Evolutionary conservation across 2,888 invertebrate genomes (phyloP).

Genomic region (Polydrusus cervinus): DNA sequence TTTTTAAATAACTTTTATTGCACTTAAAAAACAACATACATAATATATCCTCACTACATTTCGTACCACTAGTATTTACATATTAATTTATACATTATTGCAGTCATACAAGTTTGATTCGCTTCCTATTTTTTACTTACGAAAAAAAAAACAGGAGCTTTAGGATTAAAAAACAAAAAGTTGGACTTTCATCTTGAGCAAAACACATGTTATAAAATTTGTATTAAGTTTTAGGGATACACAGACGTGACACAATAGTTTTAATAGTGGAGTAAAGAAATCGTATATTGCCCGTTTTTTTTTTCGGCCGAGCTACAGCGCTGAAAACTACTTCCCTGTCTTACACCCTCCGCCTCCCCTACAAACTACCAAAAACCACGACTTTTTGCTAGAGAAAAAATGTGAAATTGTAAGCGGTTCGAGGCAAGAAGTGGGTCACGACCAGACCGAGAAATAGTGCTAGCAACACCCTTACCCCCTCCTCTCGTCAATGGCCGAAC

Average conservation of each 20-base stretch:
- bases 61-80: slow-evolving; percentile 8
- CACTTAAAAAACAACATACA: not conserved
- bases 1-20: slow-evolving; percentile 3
- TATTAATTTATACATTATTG: slow-evolving; percentile 9
- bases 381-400: too few species aligned
- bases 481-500: too few species aligned
- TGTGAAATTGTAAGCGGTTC: too few species aligned
- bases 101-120: slow-evolving; percentile 12
- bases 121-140: not conserved
- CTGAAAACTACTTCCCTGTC: too few species aligned
- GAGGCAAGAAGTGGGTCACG: too few species aligned
- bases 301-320: too few species aligned
- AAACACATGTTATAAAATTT: not conserved
- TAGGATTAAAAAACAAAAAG: not conserved
- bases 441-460: too few species aligned
- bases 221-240: not conserved
- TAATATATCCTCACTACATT: not conserved
- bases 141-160: not conserved
- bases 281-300: too few species aligned
- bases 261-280: too few species aligned
- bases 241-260: not conserved
- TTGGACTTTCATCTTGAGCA: not conserved
- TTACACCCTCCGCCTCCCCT: too few species aligned
- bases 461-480: too few species aligned
- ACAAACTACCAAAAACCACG: too few species aligned